Percentiles rank a stretch among this genome's conserved stretches.
Evolutionary conservation across 2,113 vertebrate genomes (phyloP).

Genomic region (Terrapene triunguis): DNA sequence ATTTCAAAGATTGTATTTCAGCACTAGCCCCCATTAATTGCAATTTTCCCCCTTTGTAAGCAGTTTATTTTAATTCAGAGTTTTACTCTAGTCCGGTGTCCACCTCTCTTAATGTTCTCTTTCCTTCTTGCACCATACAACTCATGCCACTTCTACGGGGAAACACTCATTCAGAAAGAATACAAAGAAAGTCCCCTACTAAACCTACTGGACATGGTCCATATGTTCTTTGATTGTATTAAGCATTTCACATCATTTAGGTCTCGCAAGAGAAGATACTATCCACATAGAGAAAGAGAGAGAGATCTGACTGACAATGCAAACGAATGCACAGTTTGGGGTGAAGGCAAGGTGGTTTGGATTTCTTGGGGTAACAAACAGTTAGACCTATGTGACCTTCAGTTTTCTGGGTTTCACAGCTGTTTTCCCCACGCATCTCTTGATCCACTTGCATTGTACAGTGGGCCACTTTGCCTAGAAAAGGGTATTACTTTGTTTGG

Average conservation of each 20-base stretch:
- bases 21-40: not conserved
- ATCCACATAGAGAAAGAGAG: not conserved
- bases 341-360: not conserved
- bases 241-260: not conserved
- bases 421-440: not conserved
- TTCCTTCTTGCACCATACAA: not conserved
- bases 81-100: not conserved
- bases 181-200: not conserved
- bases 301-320: not conserved
- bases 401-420: not conserved
- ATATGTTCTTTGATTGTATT: not conserved
- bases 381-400: not conserved
- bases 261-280: not conserved
- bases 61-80: not conserved
- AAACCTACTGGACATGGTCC: not conserved
- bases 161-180: not conserved
- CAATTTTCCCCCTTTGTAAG: not conserved
- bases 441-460: not conserved
- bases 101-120: not conserved
- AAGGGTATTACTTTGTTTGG: no score
- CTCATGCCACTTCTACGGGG: not conserved
- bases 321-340: not conserved
- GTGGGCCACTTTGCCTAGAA: no score
- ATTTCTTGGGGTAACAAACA: not conserved
- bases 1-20: no score